Percentiles rank a stretch among this genome's conserved stretches.
Evolutionary conservation across 2,113 vertebrate genomes (phyloP).

Genomic region (Gallinago paraguaiae): DNA sequence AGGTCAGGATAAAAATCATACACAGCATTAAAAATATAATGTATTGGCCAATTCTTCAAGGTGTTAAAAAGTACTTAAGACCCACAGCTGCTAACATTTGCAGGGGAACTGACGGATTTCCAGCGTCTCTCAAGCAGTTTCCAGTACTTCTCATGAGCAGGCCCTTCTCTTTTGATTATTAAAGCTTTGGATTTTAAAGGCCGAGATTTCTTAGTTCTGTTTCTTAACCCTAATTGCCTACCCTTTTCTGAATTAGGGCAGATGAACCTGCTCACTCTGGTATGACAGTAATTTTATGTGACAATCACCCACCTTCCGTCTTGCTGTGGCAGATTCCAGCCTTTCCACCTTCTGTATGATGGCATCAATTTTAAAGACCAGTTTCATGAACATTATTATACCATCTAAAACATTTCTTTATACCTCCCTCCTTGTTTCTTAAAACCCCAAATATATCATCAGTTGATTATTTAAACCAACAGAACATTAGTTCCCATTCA

Average conservation of each 20-base stretch:
- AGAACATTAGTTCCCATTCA: not conserved
- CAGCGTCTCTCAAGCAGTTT: not conserved
- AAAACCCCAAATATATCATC: not conserved
- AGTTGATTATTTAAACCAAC: not conserved
- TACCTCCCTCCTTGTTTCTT: not conserved
- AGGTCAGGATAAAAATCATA: constrained; percentile 70
- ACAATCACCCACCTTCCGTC: not conserved
- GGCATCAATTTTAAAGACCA: not conserved
- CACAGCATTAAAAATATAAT: constrained; percentile 58
- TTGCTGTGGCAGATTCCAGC: not conserved
- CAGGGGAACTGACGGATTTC: not conserved
- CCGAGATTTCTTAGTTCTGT: not conserved
- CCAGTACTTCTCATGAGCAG: not conserved
- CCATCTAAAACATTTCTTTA: not conserved
- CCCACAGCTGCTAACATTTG: constrained; percentile 2
- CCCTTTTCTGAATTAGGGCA: not conserved
- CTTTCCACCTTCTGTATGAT: not conserved
- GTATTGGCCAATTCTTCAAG: constrained; percentile 52
- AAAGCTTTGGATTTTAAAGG: not conserved
- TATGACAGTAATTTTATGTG: not conserved
- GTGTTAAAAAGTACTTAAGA: constrained; percentile 61
- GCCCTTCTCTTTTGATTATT: not conserved
- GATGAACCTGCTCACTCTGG: not conserved
- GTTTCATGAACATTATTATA: not conserved
- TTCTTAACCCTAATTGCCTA: not conserved